phyloP scores from a whole-genome alignment of 2,797 vertebrate genomes.

The Hoplostethus mediterraneus region DNA sequence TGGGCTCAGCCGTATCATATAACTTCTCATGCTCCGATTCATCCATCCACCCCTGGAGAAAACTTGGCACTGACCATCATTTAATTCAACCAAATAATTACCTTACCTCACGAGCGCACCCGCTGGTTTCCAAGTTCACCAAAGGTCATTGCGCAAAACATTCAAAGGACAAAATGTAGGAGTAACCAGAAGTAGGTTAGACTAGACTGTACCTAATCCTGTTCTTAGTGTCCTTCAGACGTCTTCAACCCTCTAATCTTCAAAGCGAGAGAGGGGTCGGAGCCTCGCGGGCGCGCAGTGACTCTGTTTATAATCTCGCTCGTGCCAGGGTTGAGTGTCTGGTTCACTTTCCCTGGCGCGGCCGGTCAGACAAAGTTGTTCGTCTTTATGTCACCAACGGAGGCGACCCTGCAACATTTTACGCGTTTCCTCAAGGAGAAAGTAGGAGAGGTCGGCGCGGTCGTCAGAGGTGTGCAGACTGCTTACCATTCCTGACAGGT shows the following conservation, averaged over 20 bases:
- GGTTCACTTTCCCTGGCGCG: conserved; percentile 63
- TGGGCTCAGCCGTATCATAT: neutral
- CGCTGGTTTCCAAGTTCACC: conserved; percentile 73
- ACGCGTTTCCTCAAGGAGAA: neutral
- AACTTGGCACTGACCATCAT: neutral
- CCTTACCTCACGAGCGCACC: conserved; percentile 70
- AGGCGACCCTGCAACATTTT: conserved; percentile 6
- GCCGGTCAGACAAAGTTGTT: conserved; percentile 63
- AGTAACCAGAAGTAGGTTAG: conserved; percentile 67
- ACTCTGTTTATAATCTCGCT: conserved; percentile 54
- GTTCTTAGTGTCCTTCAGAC: conserved; percentile 77
- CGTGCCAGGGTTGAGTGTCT: conserved; percentile 31
- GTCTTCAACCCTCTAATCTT: conserved; percentile 75
- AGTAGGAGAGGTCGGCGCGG: conserved; percentile 25
- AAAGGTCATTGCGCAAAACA: conserved; percentile 76
- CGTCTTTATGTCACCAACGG: conserved; percentile 33
- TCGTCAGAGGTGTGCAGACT: conserved; percentile 1
- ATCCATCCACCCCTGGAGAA: neutral
- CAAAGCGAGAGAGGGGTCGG: conserved; percentile 61
- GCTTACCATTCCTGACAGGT: conserved; percentile 62
- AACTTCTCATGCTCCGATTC: conserved; percentile 45
- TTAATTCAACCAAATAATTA: neutral
- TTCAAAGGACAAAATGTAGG: conserved; percentile 62
- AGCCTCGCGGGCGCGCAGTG: conserved; percentile 43
- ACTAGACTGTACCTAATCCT: conserved; percentile 73